Evolutionary conservation across 1,140 invertebrate species (phyloP).

Genomic region (Formica exsecta): DNA sequence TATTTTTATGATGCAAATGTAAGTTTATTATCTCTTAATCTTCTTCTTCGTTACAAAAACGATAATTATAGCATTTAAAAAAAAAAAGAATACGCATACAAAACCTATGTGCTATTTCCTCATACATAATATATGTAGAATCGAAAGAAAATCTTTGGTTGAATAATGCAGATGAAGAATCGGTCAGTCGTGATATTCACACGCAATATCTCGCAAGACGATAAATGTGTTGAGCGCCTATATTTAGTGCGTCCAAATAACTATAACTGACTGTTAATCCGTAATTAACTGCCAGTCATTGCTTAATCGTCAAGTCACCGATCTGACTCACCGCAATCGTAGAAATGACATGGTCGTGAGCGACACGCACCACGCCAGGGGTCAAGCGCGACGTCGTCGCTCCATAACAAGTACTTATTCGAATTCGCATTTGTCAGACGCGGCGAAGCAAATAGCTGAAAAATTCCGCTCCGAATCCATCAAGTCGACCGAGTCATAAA

Average conservation of each 20-base stretch:
- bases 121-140: background rate
- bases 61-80: background rate
- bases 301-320: conserved; percentile 65
- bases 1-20: conserved; percentile 32
- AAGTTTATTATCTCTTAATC: conserved; percentile 19
- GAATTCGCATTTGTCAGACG: conserved; percentile 26
- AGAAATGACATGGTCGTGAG: conserved; percentile 42
- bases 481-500: background rate
- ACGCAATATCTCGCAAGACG: background rate
- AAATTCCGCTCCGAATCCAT: conserved; percentile 38
- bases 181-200: too few species aligned
- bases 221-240: background rate
- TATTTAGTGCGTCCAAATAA: conserved; percentile 9
- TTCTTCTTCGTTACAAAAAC: conserved; percentile 10
- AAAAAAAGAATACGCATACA: too few species aligned
- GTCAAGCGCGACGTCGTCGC: conserved; percentile 33
- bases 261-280: conserved; percentile 38
- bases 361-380: conserved; percentile 7
- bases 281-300: conserved; percentile 64
- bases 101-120: background rate
- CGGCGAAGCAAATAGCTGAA: conserved; percentile 5
- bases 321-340: conserved; percentile 66
- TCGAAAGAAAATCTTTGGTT: conserved; percentile 2
- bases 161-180: conserved; percentile 9
- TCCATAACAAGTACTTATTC: background rate